These are phyloP conservation scores for Drosophila kanapiae DNA, from an alignment of 1,140 invertebrate genomes.

Conservation along the genomic window DNA sequence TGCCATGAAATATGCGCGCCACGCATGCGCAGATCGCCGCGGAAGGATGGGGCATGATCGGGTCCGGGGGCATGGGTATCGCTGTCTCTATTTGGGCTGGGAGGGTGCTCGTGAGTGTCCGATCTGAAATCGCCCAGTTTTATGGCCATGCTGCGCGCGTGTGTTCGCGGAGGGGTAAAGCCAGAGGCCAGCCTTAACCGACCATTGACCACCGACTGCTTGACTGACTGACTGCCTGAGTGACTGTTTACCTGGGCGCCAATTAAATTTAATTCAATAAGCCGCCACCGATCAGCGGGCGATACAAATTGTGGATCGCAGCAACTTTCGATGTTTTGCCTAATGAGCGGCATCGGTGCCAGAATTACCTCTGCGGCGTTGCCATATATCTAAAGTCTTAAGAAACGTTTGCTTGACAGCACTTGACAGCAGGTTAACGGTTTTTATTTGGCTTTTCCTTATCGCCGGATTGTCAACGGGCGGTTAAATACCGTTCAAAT, in stretches of 20 bases:
- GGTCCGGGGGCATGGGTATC: not conserved
- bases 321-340: constrained; percentile 66
- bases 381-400: constrained; percentile 18
- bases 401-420: constrained; percentile 30
- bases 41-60: not conserved
- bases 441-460: constrained; percentile 19
- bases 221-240: constrained; percentile 54
- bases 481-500: constrained; percentile 37
- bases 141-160: constrained; percentile 58
- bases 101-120: constrained; percentile 10
- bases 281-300: constrained; percentile 52
- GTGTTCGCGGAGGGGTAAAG: constrained; percentile 33
- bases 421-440: constrained; percentile 38
- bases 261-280: constrained; percentile 75
- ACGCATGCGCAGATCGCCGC: constrained; percentile 70
- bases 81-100: constrained; percentile 26
- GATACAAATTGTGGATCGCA: constrained; percentile 67
- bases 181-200: constrained; percentile 14
- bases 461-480: constrained; percentile 36
- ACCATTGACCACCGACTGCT: constrained; percentile 39
- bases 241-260: constrained; percentile 76
- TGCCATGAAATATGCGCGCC: constrained; percentile 82
- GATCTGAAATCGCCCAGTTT: constrained; percentile 37
- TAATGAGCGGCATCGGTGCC: constrained; percentile 61
- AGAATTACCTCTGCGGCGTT: constrained; percentile 31